Conservation (phyloP, 2,888 invertebrate species). For the Drosophila neutralis region DNA sequence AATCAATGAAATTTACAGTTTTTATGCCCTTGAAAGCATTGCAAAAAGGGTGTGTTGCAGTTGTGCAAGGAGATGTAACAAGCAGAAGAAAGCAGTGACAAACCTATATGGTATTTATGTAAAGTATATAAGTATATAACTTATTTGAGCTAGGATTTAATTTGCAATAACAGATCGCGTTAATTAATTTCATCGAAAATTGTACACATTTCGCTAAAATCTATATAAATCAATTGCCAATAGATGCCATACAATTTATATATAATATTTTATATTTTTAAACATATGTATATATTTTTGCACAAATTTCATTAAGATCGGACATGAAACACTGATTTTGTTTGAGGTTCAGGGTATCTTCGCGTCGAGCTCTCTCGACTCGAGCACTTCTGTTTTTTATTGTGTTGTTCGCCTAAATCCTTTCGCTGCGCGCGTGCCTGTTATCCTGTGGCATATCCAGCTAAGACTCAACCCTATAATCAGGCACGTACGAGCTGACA, state of each 20-base stretch:
- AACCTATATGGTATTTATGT: not conserved
- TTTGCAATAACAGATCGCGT: not conserved
- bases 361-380: not conserved
- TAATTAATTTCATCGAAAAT: not conserved
- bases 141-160: not conserved
- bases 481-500: slow-evolving; percentile 78
- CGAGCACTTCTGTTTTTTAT: slow-evolving; percentile 4
- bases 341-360: not conserved
- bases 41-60: not conserved
- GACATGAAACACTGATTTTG: not conserved
- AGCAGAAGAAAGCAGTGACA: not conserved
- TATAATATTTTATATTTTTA: not conserved
- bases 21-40: not conserved
- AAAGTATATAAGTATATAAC: not conserved
- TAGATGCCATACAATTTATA: no score
- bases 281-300: not conserved
- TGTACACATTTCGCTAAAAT: not conserved
- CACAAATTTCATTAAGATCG: not conserved
- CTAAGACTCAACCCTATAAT: slow-evolving; percentile 78
- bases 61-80: not conserved
- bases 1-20: slow-evolving; percentile 59
- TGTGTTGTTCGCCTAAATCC: slow-evolving; percentile 56
- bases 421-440: slow-evolving; percentile 73
- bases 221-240: not conserved
- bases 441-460: slow-evolving; percentile 28